Base-by-base conservation (phyloP, 37 sponge, comb jelly and placozoan genomes). In the Axinella damicornis region DNA sequence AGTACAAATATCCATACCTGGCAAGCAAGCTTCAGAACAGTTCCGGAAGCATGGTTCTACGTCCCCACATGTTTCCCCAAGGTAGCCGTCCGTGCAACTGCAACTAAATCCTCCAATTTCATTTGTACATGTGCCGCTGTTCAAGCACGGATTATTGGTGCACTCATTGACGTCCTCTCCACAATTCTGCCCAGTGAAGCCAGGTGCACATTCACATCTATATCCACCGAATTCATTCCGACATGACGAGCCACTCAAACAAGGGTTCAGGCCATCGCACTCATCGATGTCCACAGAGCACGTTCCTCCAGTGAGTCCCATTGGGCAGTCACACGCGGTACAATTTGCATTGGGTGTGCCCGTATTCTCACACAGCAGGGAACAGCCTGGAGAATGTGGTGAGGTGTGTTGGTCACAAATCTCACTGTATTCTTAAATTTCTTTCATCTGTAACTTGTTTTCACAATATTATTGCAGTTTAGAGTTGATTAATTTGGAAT, bases 171-270 rank as follows among this genome's bases (percentile, higher is more conserved):
- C 9, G 34, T 67, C 68, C 32, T 31, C 68, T 5, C 33, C 32
- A 34, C 68, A 67, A 34, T 67, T 30, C 33, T 24, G 32, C 9
- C 33, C 68, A 67, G 33, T 67, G 33, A 31, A 32, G 1, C 68
- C 93, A 70, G 65, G 37, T 2, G 22, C 80, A 66, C 93, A 93
- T 13, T 28, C 22, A 63, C 93, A 93, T 1, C 30, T 72, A 70
- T 52, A 90, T 5, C 40, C 56, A 20, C 27, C 71, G 6, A 62
- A 27, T 5, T 38, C 74, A 60, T 90, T 69, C 12, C 22, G 79
- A 65, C 91, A 90, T 28, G 68, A 80, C 0, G 81, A 86, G 25
- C 73, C 73, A 65, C 65, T 71, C 5, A 63, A 53, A 55, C 91
- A 90, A 63, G 82, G 71, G 24, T 65, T 69, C 40, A 76, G 13